Base-by-base conservation (phyloP, 2,888 invertebrate species). In the Aphodius granarius region DNA sequence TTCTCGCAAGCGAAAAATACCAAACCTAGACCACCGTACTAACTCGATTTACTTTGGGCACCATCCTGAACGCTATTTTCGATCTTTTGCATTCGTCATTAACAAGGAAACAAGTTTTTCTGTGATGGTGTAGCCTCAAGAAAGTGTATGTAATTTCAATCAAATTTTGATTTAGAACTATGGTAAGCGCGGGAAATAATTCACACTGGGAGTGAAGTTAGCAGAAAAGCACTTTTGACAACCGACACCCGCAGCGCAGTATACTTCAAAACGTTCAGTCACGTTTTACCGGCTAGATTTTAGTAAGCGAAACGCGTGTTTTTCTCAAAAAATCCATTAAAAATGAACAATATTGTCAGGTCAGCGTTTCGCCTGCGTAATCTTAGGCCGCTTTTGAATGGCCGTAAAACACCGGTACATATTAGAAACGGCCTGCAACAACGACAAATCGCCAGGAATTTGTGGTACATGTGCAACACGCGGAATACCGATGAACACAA, bases 401-500 rank as follows among this genome's bases (percentile, higher is more conserved):
- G 91, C 80, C 90, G 92, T 43, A 92, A 91, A 86, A 89, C 90
- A 65, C 90, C 91, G 5, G 87, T 92, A 76, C 89, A 91, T 79
- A 76, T 84, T 3, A 85, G 84, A 77, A 85, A 83, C 77, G 78
- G 81, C 4, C 79, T 85, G 9, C 78, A 83, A 71, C 92, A 92
- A 86, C 90, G 91, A 82, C 92, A 93, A 86, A 90, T 92, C 79
- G 90, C 92, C 0, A 89, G 94, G 80, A 91, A 92, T 80, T 88
- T 94, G 83, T 94, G 94, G 94, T 92, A 93, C 90, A 91, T 93
- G 92, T 92, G 89, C 80, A 89, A 88, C 79, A 85, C 83, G 76
- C 85, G 85, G 73, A 83, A 82, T 75, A 84, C 85, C 73, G 80
- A 82, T 64, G 76, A 78, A 20, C 78, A 83, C 64, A 74, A 82